These are phyloP conservation scores for Heliocidaris tuberculata DNA, from an alignment of 35 echinoderm and acorn worm genomes.

Conservation along the genomic window DNA sequence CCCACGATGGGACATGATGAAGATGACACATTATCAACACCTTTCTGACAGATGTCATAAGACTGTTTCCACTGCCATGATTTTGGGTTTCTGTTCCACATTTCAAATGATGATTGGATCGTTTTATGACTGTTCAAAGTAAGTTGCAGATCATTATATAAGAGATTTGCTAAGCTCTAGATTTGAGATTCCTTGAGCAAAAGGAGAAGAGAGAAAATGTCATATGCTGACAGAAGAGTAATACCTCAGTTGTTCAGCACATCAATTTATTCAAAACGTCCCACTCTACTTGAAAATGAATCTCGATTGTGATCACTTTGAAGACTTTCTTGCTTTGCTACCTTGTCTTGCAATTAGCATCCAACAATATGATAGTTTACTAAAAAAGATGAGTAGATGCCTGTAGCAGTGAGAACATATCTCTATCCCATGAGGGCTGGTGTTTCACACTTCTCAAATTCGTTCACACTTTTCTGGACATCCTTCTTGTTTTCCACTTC, in stretches of 20 bases:
- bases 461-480: not conserved
- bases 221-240: too few species aligned
- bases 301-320: not conserved
- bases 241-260: not conserved
- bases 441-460: not conserved
- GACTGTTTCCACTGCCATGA: not conserved
- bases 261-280: not conserved
- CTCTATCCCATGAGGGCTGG: not conserved
- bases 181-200: too few species aligned
- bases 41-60: slow-evolving; percentile 14
- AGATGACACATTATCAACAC: slow-evolving; percentile 44
- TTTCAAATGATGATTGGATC: not conserved
- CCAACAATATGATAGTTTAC: too few species aligned
- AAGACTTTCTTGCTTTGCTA: not conserved
- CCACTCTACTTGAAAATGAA: not conserved
- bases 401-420: not conserved
- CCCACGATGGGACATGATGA: not conserved
- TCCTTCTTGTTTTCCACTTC: not conserved
- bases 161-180: too few species aligned
- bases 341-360: not conserved
- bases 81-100: not conserved
- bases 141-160: too few species aligned
- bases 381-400: too few species aligned
- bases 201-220: too few species aligned
- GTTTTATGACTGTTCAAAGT: too few species aligned